phyloP scores from a whole-genome alignment of 2,888 invertebrate genomes.

The Beris chalybata region DNA sequence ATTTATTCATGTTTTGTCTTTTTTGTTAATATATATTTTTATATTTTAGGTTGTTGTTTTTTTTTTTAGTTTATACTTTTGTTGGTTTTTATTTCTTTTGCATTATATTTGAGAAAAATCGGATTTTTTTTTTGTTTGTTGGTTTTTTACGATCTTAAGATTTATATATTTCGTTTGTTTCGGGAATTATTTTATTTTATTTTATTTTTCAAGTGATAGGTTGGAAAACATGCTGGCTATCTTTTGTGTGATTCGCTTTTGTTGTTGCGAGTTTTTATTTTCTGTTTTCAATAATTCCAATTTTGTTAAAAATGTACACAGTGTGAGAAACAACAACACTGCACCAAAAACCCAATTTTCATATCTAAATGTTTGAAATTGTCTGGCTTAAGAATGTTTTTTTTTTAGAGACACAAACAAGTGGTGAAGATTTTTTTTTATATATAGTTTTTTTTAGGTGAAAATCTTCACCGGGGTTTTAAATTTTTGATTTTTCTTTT shows the following conservation, averaged over 20 bases:
- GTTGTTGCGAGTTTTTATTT: not conserved
- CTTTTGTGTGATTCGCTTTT: not conserved
- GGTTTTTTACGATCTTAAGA: constrained; percentile 28
- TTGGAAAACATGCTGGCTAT: not conserved
- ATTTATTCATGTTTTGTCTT: constrained; percentile 54
- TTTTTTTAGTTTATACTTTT: constrained; percentile 1
- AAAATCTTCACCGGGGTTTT: constrained; percentile 7
- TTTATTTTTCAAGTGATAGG: no score
- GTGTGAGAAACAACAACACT: no score
- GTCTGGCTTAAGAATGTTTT: no score
- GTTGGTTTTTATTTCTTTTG: constrained; percentile 2
- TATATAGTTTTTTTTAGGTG: no score
- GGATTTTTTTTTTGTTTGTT: constrained; percentile 16
- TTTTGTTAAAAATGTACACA: no score
- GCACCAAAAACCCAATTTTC: no score
- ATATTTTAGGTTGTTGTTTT: constrained; percentile 1
- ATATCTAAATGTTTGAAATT: no score
- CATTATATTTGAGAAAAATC: not conserved
- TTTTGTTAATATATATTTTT: constrained; percentile 10
- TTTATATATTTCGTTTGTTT: constrained; percentile 15
- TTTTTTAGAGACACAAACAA: no score
- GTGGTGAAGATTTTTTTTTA: no score
- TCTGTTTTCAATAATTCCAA: not conserved
- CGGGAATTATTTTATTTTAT: no score
- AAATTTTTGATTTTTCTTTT: constrained; percentile 1